phyloP scores from a whole-genome alignment of 2,113 vertebrate genomes.

The Corapipo altera region DNA sequence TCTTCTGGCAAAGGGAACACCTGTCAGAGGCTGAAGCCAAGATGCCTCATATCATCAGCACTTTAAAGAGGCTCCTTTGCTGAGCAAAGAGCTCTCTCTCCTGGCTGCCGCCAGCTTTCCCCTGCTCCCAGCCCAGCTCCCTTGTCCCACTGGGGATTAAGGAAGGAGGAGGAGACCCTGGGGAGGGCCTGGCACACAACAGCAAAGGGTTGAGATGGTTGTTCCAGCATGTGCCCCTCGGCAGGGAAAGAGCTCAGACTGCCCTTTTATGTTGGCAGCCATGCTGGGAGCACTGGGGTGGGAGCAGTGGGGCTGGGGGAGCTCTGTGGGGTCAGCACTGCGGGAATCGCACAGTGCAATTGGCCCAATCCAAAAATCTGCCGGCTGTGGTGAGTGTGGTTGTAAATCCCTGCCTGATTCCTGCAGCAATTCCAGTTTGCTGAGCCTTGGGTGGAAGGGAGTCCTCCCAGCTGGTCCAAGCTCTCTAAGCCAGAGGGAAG shows the following conservation, averaged over 20 bases:
- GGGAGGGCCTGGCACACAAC: fast-evolving
- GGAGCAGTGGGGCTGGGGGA: not conserved
- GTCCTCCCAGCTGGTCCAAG: not conserved
- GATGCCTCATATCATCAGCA: not conserved
- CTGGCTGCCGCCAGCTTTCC: slow-evolving; percentile 28
- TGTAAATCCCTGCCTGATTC: not conserved
- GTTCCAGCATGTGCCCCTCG: fast-evolving
- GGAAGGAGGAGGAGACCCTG: not conserved
- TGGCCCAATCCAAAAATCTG: not conserved
- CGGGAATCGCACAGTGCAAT: fast-evolving
- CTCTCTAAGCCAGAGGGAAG: not conserved
- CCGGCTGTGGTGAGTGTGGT: not conserved
- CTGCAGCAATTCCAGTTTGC: not conserved
- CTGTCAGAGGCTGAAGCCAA: not conserved
- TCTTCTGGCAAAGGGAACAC: not conserved
- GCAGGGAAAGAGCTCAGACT: not conserved
- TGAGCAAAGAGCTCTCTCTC: slow-evolving; percentile 59
- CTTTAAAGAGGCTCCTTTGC: not conserved
- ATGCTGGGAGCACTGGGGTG: not conserved
- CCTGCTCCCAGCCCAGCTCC: not conserved
- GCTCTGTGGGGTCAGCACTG: not conserved
- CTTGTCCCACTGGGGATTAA: not conserved
- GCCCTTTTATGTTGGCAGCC: not conserved
- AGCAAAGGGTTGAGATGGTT: not conserved
- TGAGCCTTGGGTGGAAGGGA: not conserved